Evolutionary conservation across 2,888 invertebrate genomes (phyloP), one percentile per base, ranked within the genome.

Genomic region (Gryllus longicercus): DNA sequence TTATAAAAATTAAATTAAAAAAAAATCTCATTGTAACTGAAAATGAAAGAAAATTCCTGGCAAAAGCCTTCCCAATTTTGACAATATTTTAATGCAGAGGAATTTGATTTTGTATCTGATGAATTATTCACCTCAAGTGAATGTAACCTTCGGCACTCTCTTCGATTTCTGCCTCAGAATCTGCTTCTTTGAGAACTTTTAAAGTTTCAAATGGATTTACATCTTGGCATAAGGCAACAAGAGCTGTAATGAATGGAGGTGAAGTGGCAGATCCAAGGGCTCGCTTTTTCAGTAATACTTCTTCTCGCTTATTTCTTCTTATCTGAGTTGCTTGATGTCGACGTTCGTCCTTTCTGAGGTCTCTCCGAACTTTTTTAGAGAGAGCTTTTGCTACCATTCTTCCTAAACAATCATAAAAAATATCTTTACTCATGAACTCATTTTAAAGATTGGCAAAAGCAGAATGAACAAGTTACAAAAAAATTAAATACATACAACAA

Each of bases 231-330:
- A 95, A 87, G 81, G 88, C 85, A 50, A 88, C 84, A 2, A 89
- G 82, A 16, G 88, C 85, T 77, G 86, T 84, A 51, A 85, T 84
- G 81, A 95, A 93, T 1, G 96, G 96, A 0, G 95, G 91, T 78
- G 91, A 90, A 76, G 90, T 88, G 3, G 90, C 89, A 0, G 93
- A 92, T 18, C 97, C 96, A 4, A 96, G 86, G 51, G 91, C 91
- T 50, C 96, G 90, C 86, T 97, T 97, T 85, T 93, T 91, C 1
- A 90, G 88, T 81, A 96, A 87, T 1, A 91, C 91, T 86, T 96
- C 95, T 80, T 96, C 95, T 1, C 96, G 91, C 87, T 97, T 97
- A 82, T 93, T 93, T 85, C 93, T 93, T 50, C 97, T 91, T 74
- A 95, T 88, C 87, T 96, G 94, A 51, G 89, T 88, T 2, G 94